phyloP scores from a whole-genome alignment of 2,113 vertebrate species.

The Myanophis thanlyinensis region DNA sequence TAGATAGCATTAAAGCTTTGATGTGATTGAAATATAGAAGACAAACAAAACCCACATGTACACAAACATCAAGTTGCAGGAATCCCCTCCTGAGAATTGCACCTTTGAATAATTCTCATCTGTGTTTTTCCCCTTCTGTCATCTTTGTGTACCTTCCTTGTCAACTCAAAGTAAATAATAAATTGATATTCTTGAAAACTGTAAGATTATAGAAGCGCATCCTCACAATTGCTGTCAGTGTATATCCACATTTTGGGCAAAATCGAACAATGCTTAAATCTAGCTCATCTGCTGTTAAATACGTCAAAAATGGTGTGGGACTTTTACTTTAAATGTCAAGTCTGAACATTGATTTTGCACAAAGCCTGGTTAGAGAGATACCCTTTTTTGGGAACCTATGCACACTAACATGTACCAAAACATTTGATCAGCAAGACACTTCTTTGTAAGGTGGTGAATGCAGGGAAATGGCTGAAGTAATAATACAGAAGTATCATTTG shows the following conservation, averaged over 20 bases:
- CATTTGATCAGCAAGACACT: not conserved
- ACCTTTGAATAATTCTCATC: not conserved
- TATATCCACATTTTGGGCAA: not conserved
- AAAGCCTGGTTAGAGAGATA: slow-evolving; percentile 17
- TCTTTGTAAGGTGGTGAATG: too few relatives aligned
- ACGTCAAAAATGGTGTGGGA: not conserved
- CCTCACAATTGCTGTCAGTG: not conserved
- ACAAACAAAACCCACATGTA: not conserved
- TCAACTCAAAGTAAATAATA: not conserved
- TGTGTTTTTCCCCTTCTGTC: not conserved
- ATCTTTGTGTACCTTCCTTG: not conserved
- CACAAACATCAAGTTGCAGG: not conserved
- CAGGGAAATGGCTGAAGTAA: not conserved
- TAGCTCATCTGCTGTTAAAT: not conserved
- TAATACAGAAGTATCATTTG: not conserved
- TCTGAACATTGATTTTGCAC: not conserved
- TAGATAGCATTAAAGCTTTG: not conserved
- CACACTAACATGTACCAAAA: not conserved
- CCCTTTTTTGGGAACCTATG: not conserved
- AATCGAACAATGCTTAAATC: not conserved
- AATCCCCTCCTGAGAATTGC: not conserved
- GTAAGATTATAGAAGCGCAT: not conserved
- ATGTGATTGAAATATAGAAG: not conserved
- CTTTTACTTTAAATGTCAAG: not conserved
- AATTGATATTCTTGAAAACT: not conserved